Base-by-base conservation (phyloP, 2,888 invertebrate species). In the Eurois occulta region DNA sequence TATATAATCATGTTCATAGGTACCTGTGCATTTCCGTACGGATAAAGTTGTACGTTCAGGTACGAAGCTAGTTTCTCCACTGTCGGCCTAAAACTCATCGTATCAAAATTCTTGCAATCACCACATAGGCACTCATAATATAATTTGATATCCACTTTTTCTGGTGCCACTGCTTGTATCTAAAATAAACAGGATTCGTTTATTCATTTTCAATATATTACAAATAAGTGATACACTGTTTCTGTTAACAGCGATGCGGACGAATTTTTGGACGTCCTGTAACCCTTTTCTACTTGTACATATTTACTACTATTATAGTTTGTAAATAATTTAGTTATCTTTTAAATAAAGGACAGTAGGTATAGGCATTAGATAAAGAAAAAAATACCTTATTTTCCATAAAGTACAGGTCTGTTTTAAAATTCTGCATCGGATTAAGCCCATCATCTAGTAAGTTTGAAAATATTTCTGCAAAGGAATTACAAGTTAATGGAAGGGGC, bases 71-170 rank as follows among this genome's bases (percentile, higher is more conserved):
- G 95, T 83, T 95, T 96, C 78, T 97, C 94, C 87, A 97, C 97
- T 0, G 97, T 96, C 18, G 98, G 97, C 52, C 97, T 91, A 48
- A 98, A 94, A 87, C 98, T 97, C 82, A 97, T 97, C 0, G 97
- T 93, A 77, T 98, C 97, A 90, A 98, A 98, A 88, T 97, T 96
- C 86, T 97, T 97, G 2, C 98, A 98, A 91, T 98, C 98, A 1
- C 98, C 98, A 92, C 98, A 98, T 3, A 98, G 92, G 0, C 98
- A 97, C 93, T 98, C 98, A 91, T 98, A 98, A 90, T 97, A 98
- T 7, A 98, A 74, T 69, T 91, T 83, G 43, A 92, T 76, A 0
- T 85, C 69, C 7, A 92, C 91, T 79, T 87, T 86, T 48, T 88
- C 86, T 77, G 64, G 72, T 43, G 1, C 48, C 24, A 60, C 7